Evolutionary conservation across 92 coral and sea anemone genomes (phyloP), one percentile per base, ranked within the genome.

Genomic region (Epizoanthus stellaris): DNA sequence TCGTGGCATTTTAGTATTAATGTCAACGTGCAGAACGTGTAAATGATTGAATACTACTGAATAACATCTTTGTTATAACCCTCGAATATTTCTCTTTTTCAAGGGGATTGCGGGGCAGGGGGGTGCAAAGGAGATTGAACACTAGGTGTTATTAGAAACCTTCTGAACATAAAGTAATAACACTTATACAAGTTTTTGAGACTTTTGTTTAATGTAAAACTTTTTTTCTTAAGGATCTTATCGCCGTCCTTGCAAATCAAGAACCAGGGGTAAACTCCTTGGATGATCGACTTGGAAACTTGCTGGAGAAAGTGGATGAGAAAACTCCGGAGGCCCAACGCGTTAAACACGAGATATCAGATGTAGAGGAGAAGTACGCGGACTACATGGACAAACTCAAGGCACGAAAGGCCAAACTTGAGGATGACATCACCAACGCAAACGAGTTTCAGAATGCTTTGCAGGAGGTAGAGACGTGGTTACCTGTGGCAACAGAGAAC

Each of bases 401-500:
- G 66, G 92, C 87, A 71, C 92, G 93, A 57, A 95, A 95, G 75
- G 86, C 81, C 69, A 91, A 90, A 68, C 89, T 96, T 30, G 95
- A 95, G 61, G 93, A 96, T 23, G 95, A 92, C 89, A 85, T 89
- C 70, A 80, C 87, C 60, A 88, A 91, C 77, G 97, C 98, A 9
- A 90, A 90, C 62, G 93, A 90, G 82, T 96, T 96, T 89, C 90
- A 95, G 60, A 89, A 88, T n/a, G 89, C 93, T 9, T 86, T 93
- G 77, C 80, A 92, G 15, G 98, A 93, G 70, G 85, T 96, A 12
- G 93, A 93, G 82, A 92, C 90, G 39, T 95, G 99, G 99, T 74
- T 96, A 67, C 98, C 99, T 15, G 94, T 75, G 45, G 92, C 85
- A 49, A 87, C 82, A 68, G 95, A 96, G 70, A 94, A 89, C 62